Evolutionary conservation across 92 coral and sea anemone species (phyloP).

Genomic region (Pocillopora grandis): DNA sequence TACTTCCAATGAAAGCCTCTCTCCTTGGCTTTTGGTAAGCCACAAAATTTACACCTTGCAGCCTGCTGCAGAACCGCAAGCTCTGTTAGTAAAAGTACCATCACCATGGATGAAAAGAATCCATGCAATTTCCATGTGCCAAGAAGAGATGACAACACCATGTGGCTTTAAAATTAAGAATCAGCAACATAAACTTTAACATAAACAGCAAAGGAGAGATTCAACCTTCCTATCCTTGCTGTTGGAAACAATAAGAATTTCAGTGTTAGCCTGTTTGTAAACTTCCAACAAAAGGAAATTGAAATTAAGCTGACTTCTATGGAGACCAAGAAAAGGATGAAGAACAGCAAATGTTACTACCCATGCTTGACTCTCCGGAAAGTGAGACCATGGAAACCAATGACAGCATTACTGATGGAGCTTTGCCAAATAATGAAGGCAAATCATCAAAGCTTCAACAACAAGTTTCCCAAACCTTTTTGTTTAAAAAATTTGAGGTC

Average conservation of each 20-base stretch:
- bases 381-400: neutral
- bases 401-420: neutral
- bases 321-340: conserved; percentile 25
- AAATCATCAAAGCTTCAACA: conserved; percentile 51
- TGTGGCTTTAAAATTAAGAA: conserved; percentile 49
- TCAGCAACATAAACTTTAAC: conserved; percentile 28
- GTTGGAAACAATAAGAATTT: conserved; percentile 30
- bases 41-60: conserved; percentile 34
- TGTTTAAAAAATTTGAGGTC: neutral
- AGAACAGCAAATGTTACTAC: neutral
- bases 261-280: conserved; percentile 12
- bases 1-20: conserved; percentile 53
- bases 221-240: conserved; percentile 51
- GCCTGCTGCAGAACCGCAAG: conserved; percentile 39
- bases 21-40: conserved; percentile 43
- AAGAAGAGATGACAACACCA: conserved; percentile 54
- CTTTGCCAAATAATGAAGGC: neutral
- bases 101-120: conserved; percentile 19
- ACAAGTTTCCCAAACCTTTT: conserved; percentile 52
- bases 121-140: conserved; percentile 43
- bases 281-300: conserved; percentile 29
- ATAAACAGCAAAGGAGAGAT: conserved; percentile 45
- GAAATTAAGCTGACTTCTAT: conserved; percentile 32
- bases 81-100: conserved; percentile 24
- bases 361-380: neutral